These are phyloP conservation scores for Neopipo cinnamomea DNA, from an alignment of 2,113 vertebrate species.

Conservation along the genomic window DNA sequence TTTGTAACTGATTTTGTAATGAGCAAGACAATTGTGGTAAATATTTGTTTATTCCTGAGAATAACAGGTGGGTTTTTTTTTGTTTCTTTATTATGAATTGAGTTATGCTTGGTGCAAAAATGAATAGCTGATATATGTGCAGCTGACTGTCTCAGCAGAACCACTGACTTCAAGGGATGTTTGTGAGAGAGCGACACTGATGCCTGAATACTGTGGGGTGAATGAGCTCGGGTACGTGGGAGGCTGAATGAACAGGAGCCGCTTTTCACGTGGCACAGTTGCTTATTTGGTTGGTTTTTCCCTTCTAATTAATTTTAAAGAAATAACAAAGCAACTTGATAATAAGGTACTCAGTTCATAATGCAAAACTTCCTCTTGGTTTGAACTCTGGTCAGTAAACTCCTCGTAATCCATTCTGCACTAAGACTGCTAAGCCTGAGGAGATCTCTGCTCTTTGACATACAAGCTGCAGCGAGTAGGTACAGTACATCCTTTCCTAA, in stretches of 20 bases:
- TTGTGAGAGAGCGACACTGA: conserved; percentile 57
- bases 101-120: conserved; percentile 71
- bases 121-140: conserved; percentile 81
- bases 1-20: conserved; percentile 77
- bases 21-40: conserved; percentile 80
- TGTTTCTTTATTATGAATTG: conserved; percentile 61
- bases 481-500: conserved; percentile 69
- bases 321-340: conserved; percentile 38
- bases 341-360: conserved; percentile 62
- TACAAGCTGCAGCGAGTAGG: conserved; percentile 66
- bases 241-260: conserved; percentile 39
- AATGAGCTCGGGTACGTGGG: conserved; percentile 40
- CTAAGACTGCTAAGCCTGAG: conserved; percentile 59
- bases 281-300: neutral
- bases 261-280: conserved; percentile 25
- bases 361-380: conserved; percentile 9
- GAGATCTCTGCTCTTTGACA: conserved; percentile 15
- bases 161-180: conserved; percentile 78
- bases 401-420: conserved; percentile 56
- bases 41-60: conserved; percentile 83
- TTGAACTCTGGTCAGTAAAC: conserved; percentile 65
- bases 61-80: conserved; percentile 69
- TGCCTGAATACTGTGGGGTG: conserved; percentile 46
- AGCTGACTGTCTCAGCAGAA: conserved; percentile 82
- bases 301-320: conserved; percentile 28